Percentiles rank a stretch among this genome's conserved stretches.
Evolutionary conservation across 2,113 vertebrate species (phyloP).

Genomic region (Ptychochromis oligacanthus): DNA sequence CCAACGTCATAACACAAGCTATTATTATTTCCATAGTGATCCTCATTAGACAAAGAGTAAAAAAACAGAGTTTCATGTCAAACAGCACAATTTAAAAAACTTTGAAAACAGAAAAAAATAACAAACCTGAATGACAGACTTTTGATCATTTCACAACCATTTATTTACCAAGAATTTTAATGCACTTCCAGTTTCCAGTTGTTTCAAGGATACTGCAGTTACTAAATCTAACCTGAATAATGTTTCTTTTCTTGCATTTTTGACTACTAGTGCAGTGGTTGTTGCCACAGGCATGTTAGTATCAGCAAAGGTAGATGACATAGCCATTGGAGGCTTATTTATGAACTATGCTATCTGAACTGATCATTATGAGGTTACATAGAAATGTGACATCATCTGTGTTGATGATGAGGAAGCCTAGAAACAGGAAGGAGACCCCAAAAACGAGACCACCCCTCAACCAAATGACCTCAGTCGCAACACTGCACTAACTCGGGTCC

Average conservation of each 20-base stretch:
- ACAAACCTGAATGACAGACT: neutral
- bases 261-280: neutral
- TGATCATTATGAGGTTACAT: neutral
- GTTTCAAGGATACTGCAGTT: neutral
- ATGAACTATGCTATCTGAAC: neutral
- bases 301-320: neutral
- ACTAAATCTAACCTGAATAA: neutral
- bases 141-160: neutral
- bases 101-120: neutral
- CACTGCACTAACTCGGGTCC: neutral
- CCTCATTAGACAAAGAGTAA: neutral
- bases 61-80: neutral
- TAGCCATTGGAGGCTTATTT: neutral
- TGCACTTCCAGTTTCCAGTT: neutral
- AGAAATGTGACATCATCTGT: conserved; percentile 1
- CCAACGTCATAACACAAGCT: neutral
- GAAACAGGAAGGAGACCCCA: neutral
- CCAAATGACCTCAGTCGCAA: neutral
- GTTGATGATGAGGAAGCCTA: conserved; percentile 3
- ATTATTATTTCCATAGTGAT: neutral
- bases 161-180: neutral
- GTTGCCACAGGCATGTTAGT: neutral
- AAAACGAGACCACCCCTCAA: conserved; percentile 1
- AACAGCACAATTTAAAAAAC: neutral
- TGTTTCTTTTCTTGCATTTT: neutral